Conservation (phyloP, 2,888 invertebrate genomes). For the Tinea semifulvella region DNA sequence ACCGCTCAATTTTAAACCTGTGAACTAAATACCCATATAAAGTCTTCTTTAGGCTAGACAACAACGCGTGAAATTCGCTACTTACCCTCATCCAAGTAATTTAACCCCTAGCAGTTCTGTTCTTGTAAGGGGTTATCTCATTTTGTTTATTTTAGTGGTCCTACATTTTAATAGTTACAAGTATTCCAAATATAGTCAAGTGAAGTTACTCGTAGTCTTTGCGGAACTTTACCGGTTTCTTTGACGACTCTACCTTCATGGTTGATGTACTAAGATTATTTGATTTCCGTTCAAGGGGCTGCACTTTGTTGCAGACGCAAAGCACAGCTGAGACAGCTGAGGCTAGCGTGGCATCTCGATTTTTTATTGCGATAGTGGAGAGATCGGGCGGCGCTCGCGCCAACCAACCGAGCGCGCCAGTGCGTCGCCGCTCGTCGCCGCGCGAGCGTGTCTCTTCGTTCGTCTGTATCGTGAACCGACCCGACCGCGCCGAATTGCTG, state of each 20-base stretch:
- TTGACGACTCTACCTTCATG: conserved; percentile 3
- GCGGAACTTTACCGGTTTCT: conserved; percentile 1
- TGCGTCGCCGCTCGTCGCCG: conserved; percentile 49
- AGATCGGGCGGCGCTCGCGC: conserved; percentile 27
- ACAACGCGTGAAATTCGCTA: no score
- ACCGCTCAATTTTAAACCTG: no score
- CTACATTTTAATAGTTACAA: no score
- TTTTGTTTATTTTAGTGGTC: no score
- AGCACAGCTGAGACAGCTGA: conserved; percentile 11
- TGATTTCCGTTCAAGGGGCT: conserved; percentile 31
- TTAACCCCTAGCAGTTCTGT: no score
- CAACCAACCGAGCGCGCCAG: conserved; percentile 24
- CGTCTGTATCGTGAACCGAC: conserved; percentile 18
- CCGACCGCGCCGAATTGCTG: conserved; percentile 32
- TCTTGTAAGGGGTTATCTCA: no score
- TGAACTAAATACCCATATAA: no score
- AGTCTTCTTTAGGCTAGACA: no score
- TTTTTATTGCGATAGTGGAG: conserved; percentile 44
- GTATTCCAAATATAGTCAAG: no score
- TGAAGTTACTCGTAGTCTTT: no score
- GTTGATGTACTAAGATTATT: conserved; percentile 18
- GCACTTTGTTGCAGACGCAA: not conserved
- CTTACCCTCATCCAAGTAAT: no score
- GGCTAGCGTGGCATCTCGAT: conserved; percentile 24
- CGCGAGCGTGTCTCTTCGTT: conserved; percentile 33